These are phyloP conservation scores for Aeoliscus strigatus DNA, from an alignment of 2,797 vertebrate species.

Conservation along the genomic window DNA sequence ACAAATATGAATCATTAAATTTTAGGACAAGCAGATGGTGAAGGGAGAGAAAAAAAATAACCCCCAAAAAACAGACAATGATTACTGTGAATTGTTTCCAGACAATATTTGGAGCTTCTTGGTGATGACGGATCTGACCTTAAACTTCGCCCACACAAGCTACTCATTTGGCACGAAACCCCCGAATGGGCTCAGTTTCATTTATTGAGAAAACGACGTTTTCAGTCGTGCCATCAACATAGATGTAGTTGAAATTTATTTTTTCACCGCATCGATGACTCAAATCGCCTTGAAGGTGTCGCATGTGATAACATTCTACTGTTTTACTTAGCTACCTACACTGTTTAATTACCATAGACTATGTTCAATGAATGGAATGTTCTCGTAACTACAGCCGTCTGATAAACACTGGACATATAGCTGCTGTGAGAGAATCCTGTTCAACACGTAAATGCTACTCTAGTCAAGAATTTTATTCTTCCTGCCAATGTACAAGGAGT, in stretches of 20 bases:
- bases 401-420: conserved; percentile 37
- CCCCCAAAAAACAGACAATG: too few relatives aligned
- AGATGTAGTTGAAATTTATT: too few relatives aligned
- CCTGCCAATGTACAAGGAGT: conserved; percentile 13
- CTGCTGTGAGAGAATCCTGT: conserved; percentile 24
- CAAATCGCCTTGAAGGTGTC: too few relatives aligned
- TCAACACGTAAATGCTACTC: conserved; percentile 34
- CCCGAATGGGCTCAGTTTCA: conserved; percentile 54
- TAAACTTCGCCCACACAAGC: conserved; percentile 51
- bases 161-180: conserved; percentile 50
- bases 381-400: conserved; percentile 28
- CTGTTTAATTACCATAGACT: too few relatives aligned
- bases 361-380: too few relatives aligned
- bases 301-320: conserved; percentile 8
- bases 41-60: conserved; percentile 40
- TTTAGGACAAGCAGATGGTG: conserved; percentile 13
- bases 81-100: too few relatives aligned
- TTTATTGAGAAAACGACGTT: conserved; percentile 60
- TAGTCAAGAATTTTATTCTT: conserved; percentile 30
- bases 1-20: conserved; percentile 5
- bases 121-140: conserved; percentile 46
- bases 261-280: too few relatives aligned
- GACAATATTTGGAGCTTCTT: conserved; percentile 41
- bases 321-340: conserved; percentile 22
- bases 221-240: conserved; percentile 25